Percentiles rank a stretch among this genome's conserved stretches.
phyloP scores from a whole-genome alignment of 2,888 invertebrate genomes.

The Caenorhabditis zanzibari region DNA sequence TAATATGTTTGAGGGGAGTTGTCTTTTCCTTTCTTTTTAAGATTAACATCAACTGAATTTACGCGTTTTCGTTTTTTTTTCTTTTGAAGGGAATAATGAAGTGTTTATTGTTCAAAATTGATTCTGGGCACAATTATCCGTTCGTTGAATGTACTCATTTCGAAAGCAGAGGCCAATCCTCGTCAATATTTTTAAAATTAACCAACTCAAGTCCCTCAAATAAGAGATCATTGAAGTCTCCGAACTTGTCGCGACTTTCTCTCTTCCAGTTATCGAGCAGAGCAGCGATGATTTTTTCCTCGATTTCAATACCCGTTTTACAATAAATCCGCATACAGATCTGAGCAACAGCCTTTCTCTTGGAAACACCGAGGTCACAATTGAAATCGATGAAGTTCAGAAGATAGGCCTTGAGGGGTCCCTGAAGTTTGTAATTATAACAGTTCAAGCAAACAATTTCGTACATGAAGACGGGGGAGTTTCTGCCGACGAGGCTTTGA shows the following conservation, averaged over 20 bases:
- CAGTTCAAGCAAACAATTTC: neutral
- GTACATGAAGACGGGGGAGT: neutral
- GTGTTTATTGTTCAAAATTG: too few species aligned
- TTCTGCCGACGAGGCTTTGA: neutral
- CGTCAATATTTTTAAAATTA: too few species aligned
- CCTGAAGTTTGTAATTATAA: neutral
- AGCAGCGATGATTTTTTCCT: neutral
- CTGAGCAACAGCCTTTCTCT: neutral
- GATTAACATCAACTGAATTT: neutral
- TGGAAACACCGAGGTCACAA: neutral
- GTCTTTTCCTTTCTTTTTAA: conserved; percentile 3
- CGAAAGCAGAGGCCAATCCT: too few species aligned
- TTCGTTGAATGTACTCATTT: too few species aligned
- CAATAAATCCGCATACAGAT: neutral
- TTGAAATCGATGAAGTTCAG: neutral
- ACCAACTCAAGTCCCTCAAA: neutral
- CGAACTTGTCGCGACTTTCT: neutral
- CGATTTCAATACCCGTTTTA: neutral
- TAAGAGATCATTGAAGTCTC: neutral
- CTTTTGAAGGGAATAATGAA: too few species aligned
- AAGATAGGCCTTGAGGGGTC: neutral
- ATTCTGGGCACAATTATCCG: too few species aligned
- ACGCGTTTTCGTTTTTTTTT: neutral
- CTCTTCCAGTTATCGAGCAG: neutral
- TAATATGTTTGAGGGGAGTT: conserved; percentile 28